Evolutionary conservation across 2,888 invertebrate species (phyloP), one percentile per base, ranked within the genome.

Genomic region (Eledona agricola): DNA sequence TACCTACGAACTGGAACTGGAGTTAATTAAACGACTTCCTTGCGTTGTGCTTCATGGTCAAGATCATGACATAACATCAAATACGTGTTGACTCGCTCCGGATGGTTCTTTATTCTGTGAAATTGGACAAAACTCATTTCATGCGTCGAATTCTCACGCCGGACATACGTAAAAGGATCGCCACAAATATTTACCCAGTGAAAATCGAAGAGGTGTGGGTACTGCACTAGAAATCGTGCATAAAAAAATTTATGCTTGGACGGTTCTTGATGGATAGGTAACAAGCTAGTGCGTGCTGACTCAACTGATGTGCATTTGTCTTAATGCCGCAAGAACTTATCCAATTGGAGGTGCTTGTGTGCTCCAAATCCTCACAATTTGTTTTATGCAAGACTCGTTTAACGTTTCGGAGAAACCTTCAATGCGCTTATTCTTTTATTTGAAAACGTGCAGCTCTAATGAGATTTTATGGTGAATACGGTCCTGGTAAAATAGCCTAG

Each of bases 391-490:
- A 37, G 31, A 25, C 5, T 13, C 45, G 32, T 9, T 46, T 42
- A 31, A 31, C 19, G 17, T 35, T 38, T 50, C 49, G 29, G 49
- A 50, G 49, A 50, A 47, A 40, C 23, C 32, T 50, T 50, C 38
- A 50, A 50, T 32, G 32, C 40, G 49, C 49, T 50, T 50, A 50
- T 29, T 50, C 49, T 47, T 47, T 47, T 47, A 47, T 47, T 47
- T 47, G 43, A 51, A 35, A 43, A 43, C 43, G 51, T 51, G 51
- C 51, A 51, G 29, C 34, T 51, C 51, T 51, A 51, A 51, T 37
- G 51, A 51, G 43, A 51, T 51, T 52, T 53, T 42, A 31, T 47
- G 53, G 49, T 45, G 47, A 49, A 42, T 53, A 53, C 53, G 53
- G 53, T 47, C 53, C 47, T 53, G 53, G 37, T 45, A 37, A 29